Conservation (phyloP, 1,140 invertebrate species). For the Caerostris darwini region DNA sequence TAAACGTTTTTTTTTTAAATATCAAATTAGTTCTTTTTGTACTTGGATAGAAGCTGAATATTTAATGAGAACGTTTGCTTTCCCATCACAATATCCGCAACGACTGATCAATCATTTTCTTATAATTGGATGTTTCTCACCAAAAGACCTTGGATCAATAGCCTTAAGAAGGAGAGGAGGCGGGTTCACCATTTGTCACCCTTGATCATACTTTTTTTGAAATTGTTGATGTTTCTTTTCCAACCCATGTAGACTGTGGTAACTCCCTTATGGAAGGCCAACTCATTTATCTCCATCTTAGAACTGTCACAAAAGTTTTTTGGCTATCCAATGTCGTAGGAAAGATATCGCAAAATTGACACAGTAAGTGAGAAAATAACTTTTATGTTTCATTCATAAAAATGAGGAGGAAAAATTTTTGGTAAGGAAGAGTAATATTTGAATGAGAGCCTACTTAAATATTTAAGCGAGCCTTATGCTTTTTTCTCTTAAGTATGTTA, state of each 20-base stretch:
- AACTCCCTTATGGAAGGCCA: neutral
- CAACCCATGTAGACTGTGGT: neutral
- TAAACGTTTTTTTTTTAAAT: too few species aligned
- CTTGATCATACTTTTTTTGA: slow-evolving; percentile 8
- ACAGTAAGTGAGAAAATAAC: slow-evolving; percentile 12
- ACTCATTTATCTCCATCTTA: slow-evolving; percentile 29
- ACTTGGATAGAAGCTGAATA: too few species aligned
- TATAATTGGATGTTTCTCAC: neutral
- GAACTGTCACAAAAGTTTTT: slow-evolving; percentile 38
- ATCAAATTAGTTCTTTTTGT: too few species aligned
- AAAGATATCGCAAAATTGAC: neutral
- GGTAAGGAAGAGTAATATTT: neutral
- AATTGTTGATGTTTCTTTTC: slow-evolving; percentile 13
- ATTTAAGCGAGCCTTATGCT: too few species aligned
- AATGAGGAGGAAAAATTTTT: neutral
- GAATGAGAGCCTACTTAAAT: neutral
- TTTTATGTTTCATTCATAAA: slow-evolving; percentile 9
- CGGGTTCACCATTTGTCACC: neutral
- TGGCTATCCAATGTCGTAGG: neutral
- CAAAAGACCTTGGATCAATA: slow-evolving; percentile 6
- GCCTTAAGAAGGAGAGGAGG: neutral
- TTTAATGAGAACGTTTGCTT: too few species aligned
- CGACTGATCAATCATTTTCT: neutral
- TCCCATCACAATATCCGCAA: too few species aligned
- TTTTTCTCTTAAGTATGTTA: too few species aligned